Conservation (phyloP, 2,113 vertebrate genomes). For the Empidonax alnorum region DNA sequence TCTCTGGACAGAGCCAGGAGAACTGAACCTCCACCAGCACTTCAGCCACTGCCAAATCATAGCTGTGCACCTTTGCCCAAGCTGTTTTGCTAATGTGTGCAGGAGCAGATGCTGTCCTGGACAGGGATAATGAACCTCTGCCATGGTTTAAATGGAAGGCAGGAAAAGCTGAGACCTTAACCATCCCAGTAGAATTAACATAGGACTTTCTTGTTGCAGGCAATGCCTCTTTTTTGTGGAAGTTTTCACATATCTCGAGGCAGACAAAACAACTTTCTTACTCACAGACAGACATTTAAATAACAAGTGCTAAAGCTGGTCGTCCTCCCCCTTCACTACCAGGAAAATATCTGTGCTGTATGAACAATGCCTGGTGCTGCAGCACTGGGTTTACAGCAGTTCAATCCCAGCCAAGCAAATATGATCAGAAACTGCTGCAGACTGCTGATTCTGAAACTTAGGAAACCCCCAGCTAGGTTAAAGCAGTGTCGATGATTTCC, state of each 20-base stretch:
- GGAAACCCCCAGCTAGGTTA: not conserved
- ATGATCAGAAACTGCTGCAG: not conserved
- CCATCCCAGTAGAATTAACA: not conserved
- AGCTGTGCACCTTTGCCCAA: not conserved
- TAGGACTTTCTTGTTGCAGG: not conserved
- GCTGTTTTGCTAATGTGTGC: not conserved
- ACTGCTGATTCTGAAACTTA: not conserved
- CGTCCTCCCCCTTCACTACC: rapidly evolving
- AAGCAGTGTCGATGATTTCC: not conserved
- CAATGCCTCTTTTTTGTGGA: not conserved
- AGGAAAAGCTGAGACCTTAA: not conserved
- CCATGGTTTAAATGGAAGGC: not conserved
- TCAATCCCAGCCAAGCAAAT: not conserved
- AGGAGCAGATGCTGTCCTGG: not conserved
- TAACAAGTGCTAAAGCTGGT: not conserved
- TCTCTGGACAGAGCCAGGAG: not conserved
- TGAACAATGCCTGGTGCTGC: not conserved
- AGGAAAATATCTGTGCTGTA: not conserved
- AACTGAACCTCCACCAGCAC: not conserved
- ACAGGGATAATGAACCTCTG: not conserved
- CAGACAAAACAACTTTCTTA: not conserved
- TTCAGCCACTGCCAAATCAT: not conserved
- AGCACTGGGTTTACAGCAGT: not conserved
- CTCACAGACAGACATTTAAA: not conserved
- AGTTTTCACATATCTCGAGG: not conserved